Evolutionary conservation across 2,797 vertebrate genomes (phyloP), one percentile per base, ranked within the genome.

Genomic region (Enteromius paludinosus): DNA sequence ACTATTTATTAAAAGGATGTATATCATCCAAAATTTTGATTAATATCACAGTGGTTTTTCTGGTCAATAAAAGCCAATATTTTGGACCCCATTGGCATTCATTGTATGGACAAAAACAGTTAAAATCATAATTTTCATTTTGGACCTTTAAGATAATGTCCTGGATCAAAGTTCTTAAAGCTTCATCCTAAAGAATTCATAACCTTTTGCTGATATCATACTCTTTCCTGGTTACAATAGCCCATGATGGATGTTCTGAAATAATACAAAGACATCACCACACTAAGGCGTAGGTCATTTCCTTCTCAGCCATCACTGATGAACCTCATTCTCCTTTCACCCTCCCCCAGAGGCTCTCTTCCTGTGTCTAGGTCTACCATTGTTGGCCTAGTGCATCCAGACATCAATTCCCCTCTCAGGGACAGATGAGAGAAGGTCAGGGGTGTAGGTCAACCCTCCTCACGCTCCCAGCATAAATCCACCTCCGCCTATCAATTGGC

Each of bases 371-470:
- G 84, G 85, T 87, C 0, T 54, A 20, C 86, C 77, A 88, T 91
- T 91, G 90, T 92, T 83, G 72, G 56, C 77, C 84, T 73, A 73
- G 59, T 28, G 70, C 52, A 43, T 85, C 56, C 66, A 72, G 64
- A 87, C 88, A 72, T 83, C 62, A 84, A 84, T 83, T 61, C 76
- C 54, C 69, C 18, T n/a, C 83, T 61, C 65, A 84, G 84, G 82
- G 87, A 91, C 81, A 83, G 88, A 89, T 92, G 82, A 82, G 89
- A 86, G 91, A 91, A 85, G 83, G 84, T 80, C 82, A 87, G 89
- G 89, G 86, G 90, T 90, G 43, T 41, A 87, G 93, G 92, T 93
- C 91, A 92, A 86, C 88, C 64, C 83, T 81, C 65, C 83, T 83
- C 76, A 69, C 86, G 68, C 76, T 54, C 84, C 86, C 18, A 82